These are phyloP conservation scores for Microcebus lehilahytsara DNA, from an alignment of 2,113 vertebrate genomes.

Conservation along the genomic window DNA sequence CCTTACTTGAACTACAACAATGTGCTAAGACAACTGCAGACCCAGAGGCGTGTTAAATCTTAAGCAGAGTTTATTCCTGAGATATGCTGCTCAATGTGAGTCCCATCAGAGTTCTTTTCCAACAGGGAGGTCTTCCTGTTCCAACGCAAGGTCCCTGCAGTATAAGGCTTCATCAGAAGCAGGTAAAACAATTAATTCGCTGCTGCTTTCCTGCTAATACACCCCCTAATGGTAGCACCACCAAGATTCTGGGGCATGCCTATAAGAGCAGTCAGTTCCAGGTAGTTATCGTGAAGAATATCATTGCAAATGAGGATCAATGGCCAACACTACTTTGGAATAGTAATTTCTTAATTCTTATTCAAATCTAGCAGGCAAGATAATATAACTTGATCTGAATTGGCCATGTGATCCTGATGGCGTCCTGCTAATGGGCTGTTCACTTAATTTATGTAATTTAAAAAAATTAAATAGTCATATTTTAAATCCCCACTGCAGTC, in stretches of 20 bases:
- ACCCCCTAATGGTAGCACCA: constrained; percentile 72
- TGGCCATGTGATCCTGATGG: constrained; percentile 86
- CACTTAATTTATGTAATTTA: constrained; percentile 90
- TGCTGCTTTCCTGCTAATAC: constrained; percentile 27
- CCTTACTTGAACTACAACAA: neutral
- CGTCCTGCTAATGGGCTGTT: constrained; percentile 86
- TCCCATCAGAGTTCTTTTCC: neutral
- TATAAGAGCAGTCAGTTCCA: constrained; percentile 78
- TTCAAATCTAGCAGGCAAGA: constrained; percentile 85
- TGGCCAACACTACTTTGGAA: constrained; percentile 83
- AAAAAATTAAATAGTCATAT: constrained; percentile 88
- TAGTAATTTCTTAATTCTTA: constrained; percentile 90
- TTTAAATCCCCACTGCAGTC: constrained; percentile 85
- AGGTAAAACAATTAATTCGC: constrained; percentile 75
- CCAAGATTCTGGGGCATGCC: constrained; percentile 78
- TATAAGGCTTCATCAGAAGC: constrained; percentile 33
- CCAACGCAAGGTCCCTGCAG: neutral
- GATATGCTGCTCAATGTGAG: neutral
- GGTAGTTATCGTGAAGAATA: constrained; percentile 84
- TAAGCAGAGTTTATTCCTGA: neutral
- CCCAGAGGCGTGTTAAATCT: neutral
- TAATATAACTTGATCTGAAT: constrained; percentile 88
- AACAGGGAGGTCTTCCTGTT: constrained; percentile 38
- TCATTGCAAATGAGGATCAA: constrained; percentile 85
- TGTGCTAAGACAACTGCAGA: neutral